Base-by-base conservation (phyloP, 2,888 invertebrate species). In the Nephrotoma flavescens region DNA sequence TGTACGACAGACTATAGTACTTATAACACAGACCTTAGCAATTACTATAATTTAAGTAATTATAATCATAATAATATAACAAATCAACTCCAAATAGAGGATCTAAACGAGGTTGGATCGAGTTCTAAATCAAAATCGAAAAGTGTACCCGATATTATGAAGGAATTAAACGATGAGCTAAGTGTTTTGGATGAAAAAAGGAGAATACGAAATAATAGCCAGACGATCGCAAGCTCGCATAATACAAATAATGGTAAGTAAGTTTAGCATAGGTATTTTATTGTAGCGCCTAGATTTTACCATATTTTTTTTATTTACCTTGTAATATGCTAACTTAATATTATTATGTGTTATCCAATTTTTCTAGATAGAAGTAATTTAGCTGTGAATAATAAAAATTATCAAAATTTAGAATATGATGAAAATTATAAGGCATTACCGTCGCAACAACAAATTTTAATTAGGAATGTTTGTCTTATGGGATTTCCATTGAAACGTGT, bases 401-500 rank as follows among this genome's bases (percentile, higher is more conserved):
- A 84, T 42, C 41, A 84, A 84, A 84, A 41, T 15, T n/a, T 42
- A 41, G 84, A 84, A 42, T 41, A 47, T 41, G 88, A 89, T 42
- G 87, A 88, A 86, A 88, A 89, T 19, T 88, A 88, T 87, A 87
- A 88, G 85, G 89, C 89, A 87, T 91, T 94, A 88, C 91, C 93
- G 42, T 90, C 92, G 11, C 92, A 93, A 86, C 92, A 94, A 87
- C 95, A 96, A 90, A 93, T 92, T 57, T 92, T 96, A 89, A 96
- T 95, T 86, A 93, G 94, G 89, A 95, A 94, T 88, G 94, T 98
- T 87, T 95, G 95, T 89, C 94, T 94, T 87, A 98, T 98, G 98
- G 98, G 98, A 0, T 98, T 98, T 90, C 95, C 96, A 0, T 90
- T 96, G 86, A 94, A 95, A 87, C 94, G 96, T 90, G 97, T 96